Evolutionary conservation across 2,797 vertebrate genomes (phyloP).

Genomic region (Molossus molossus): DNA sequence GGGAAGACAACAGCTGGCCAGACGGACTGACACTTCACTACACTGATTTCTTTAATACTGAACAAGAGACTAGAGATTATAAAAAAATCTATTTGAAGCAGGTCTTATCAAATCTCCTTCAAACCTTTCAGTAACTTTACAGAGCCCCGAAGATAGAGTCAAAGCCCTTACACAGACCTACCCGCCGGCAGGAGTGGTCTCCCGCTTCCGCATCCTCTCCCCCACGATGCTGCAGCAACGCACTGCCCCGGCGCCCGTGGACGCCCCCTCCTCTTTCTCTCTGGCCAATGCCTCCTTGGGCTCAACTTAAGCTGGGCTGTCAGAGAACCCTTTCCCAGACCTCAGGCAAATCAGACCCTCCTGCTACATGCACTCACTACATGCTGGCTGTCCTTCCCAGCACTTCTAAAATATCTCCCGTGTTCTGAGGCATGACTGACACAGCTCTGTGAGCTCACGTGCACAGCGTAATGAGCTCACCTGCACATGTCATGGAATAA

Average conservation of each 20-base stretch:
- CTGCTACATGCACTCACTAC: too few relatives aligned
- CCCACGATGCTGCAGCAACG: not conserved
- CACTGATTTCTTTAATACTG: not conserved
- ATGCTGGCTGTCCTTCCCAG: not conserved
- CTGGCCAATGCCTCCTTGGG: not conserved
- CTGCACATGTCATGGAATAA: not conserved
- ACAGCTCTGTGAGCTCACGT: too few relatives aligned
- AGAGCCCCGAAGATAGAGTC: not conserved
- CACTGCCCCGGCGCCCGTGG: too few relatives aligned
- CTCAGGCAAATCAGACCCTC: not conserved
- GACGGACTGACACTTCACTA: not conserved
- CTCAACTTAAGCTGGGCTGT: not conserved
- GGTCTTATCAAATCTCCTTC: not conserved
- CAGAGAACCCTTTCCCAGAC: not conserved
- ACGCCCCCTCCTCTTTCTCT: too few relatives aligned
- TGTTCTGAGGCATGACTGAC: not conserved
- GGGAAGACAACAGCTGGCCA: too few relatives aligned
- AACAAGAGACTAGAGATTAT: fast-evolving
- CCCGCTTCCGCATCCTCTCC: not conserved
- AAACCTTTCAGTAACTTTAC: not conserved
- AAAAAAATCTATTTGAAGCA: not conserved
- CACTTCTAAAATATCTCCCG: not conserved
- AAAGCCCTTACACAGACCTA: not conserved
- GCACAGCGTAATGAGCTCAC: too few relatives aligned
- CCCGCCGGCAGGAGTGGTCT: fast-evolving